Evolutionary conservation across 1,140 invertebrate genomes (phyloP), one percentile per base, ranked within the genome.

Genomic region (Lordiphosa clarofinis): DNA sequence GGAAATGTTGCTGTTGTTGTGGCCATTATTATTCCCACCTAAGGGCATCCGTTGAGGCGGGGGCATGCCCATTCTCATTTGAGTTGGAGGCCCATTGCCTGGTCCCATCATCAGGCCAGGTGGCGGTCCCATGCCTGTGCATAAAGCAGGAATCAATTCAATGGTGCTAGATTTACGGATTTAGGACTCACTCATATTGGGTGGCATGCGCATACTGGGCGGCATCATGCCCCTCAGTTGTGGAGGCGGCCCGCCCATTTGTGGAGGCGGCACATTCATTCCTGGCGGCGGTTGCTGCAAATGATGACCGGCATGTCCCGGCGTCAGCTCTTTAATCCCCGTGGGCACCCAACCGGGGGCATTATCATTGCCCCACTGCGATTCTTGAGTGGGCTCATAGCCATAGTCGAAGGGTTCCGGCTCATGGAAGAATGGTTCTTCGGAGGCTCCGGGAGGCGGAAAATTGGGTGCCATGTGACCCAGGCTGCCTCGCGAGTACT

Each of bases 371-470:
- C 90, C 91, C 94, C 93, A 94, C 70, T 94, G 93, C 13, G 90
- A 92, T 73, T 94, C 94, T 65, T 94, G 93, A 0, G 93, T 94
- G 1, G 93, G 93, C 82, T 94, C 93, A 71, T 94, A 94, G 24
- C 92, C 91, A 44, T 93, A 92, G 88, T 93, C 94, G 70, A 93
- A 94, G 0, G 92, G 91, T 86, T 94, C 93, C 1, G 92, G 92
- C 71, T 93, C 91, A 35, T 86, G 81, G 50, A 91, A 91, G 81
- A 90, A 92, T 50, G 90, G 90, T 39, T 92, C 92, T 52, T 90
- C 90, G 4, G 90, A 89, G 1, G 91, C 90, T 10, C 91, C 92
- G 2, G 91, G 91, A 15, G 90, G 89, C 15, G 89, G 89, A 10
- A 91, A 86, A 19, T 89, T 90, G 2, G 93, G 93, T 4, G 93